These are phyloP conservation scores for Lycia hirtaria DNA, from an alignment of 2,888 invertebrate genomes.

Conservation along the genomic window DNA sequence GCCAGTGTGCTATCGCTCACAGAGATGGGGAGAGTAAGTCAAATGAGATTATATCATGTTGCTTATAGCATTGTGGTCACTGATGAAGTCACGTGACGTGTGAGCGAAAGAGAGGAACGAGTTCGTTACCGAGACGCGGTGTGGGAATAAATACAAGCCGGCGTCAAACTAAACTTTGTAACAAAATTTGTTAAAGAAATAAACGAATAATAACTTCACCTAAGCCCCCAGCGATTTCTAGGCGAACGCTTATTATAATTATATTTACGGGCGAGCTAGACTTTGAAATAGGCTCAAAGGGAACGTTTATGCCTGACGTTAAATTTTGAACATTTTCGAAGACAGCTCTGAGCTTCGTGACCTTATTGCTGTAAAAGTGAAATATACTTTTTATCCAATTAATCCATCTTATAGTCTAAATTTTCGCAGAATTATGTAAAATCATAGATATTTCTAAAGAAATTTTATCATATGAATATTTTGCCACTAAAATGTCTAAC, in stretches of 20 bases:
- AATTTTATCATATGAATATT: too few species aligned
- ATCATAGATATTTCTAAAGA: too few species aligned
- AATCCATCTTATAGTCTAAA: background rate
- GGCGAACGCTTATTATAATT: background rate
- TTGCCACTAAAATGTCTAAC: too few species aligned
- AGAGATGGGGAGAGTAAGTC: slow-evolving; percentile 8
- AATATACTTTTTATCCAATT: background rate
- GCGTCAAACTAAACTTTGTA: background rate
- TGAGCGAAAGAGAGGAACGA: background rate
- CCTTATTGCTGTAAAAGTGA: background rate
- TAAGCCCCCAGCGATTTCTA: background rate
- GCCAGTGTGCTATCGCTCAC: slow-evolving; percentile 3
- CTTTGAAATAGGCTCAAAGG: slow-evolving; percentile 8
- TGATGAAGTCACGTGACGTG: slow-evolving; percentile 19
- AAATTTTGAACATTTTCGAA: background rate
- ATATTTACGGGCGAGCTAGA: background rate
- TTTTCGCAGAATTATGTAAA: too few species aligned
- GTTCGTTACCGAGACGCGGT: slow-evolving; percentile 5
- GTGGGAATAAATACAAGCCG: background rate
- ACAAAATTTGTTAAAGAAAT: slow-evolving; percentile 4
- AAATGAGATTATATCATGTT: slow-evolving; percentile 33
- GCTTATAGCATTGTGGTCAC: slow-evolving; percentile 26
- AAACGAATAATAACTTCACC: background rate
- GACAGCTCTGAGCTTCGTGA: background rate
- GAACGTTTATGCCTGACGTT: background rate